Conservation (phyloP, 2,888 invertebrate genomes). For the Scrobipalpa costella region DNA sequence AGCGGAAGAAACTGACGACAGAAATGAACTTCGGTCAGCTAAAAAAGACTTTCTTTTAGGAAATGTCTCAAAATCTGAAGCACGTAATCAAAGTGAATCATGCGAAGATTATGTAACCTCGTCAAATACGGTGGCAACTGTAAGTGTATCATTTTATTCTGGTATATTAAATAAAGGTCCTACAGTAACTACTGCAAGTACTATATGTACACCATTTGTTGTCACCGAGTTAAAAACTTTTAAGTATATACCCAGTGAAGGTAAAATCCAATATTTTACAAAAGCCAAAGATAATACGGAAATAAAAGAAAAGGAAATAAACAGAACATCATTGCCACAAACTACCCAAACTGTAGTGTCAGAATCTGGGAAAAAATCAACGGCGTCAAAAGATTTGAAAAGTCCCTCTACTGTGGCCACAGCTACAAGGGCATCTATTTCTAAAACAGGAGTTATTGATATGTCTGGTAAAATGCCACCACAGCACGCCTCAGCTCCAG, state of each 20-base stretch:
- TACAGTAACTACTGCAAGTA: background rate
- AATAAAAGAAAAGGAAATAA: background rate
- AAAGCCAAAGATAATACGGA: background rate
- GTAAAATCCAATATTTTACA: background rate
- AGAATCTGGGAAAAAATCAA: background rate
- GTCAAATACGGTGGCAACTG: conserved; percentile 6
- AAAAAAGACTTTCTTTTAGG: conserved; percentile 24
- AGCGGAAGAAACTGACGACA: conserved; percentile 48
- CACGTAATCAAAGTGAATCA: background rate
- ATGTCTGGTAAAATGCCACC: background rate
- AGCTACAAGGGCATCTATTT: background rate
- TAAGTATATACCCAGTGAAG: conserved; percentile 15
- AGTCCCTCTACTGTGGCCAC: background rate
- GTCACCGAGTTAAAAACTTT: conserved; percentile 7
- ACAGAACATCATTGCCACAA: background rate
- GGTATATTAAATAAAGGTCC: conserved; percentile 7
- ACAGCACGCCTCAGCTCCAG: background rate
- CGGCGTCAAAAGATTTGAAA: background rate
- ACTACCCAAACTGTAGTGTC: background rate
- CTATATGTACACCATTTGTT: background rate
- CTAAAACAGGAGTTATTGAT: background rate
- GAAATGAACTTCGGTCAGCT: conserved; percentile 22
- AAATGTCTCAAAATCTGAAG: background rate
- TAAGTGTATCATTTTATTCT: conserved; percentile 6
- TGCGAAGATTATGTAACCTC: conserved; percentile 6